Evolutionary conservation across 2,797 vertebrate genomes (phyloP), one percentile per base, ranked within the genome.

Genomic region (Diglossa cyanea): DNA sequence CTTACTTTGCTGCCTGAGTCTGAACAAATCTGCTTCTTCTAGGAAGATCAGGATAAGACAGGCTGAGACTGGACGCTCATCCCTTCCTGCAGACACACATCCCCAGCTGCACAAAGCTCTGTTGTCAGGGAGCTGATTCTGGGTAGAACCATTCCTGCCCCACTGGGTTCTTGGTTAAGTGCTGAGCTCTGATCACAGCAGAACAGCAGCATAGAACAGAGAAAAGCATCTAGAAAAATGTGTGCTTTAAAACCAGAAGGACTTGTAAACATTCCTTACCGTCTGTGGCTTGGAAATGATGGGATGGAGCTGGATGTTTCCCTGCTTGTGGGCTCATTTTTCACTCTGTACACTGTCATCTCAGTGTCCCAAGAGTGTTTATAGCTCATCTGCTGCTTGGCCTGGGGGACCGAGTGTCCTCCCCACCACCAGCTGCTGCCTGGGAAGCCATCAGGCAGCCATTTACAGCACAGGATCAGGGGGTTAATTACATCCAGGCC

Each of bases 351-450:
- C 61, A 5, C 45, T 73, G 58, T 88, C 81, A 86, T 45, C 66
- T 78, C n/a, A 2, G 24, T 7, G 44, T 71, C 93, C 87, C 73
- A 44, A 67, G 76, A 10, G 85, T 68, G 75, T 80, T 66, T 65
- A 40, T 16, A 37, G 40, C 75, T 93, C 63, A 87, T 65, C 78
- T 95, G 85, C 84, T 93, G 68, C 81, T 66, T 40, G 20, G 47
- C 91, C 72, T 17, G 47, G 33, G 77, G 84, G 68, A 51, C 72
- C 47, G 31, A 2, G 3, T 18, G 35, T 75, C 78, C 70, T 86
- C 55, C 75, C 66, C 66, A 42, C 47, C 73, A 86, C 50, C 93
- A 93, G 90, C 95, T 94, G 95, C 86, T 94, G 89, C 94, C 60
- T 11, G 48, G 81, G 82, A 91, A 62, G 8, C 87, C 80, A 55